A percentile compares a stretch with the other conserved stretches of the same genome.
Evolutionary conservation across 2,888 invertebrate species (phyloP).

Genomic region (Bombylius discolor): DNA sequence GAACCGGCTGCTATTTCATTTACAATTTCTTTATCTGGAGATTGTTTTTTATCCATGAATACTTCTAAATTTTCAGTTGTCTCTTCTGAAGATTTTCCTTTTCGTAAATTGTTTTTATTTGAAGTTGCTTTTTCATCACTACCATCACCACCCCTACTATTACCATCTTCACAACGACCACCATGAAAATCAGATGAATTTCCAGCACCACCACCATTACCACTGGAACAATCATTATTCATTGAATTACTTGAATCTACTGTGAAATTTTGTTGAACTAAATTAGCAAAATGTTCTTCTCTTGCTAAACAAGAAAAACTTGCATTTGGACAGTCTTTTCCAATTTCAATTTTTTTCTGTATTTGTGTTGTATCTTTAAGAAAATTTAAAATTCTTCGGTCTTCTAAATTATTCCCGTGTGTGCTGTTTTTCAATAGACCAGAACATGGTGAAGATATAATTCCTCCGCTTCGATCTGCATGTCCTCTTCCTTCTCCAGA

Average conservation of each 20-base stretch:
- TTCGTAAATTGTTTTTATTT: neutral
- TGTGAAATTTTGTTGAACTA: constrained; percentile 35
- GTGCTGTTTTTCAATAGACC: constrained; percentile 1
- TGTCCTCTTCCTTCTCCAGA: neutral
- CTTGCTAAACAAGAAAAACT: constrained; percentile 36
- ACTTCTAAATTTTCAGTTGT: constrained; percentile 31
- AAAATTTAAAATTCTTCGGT: constrained; percentile 35
- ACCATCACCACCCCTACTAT: neutral
- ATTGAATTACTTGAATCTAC: neutral
- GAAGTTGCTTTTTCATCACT: neutral
- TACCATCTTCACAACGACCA: neutral
- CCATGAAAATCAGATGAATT: neutral
- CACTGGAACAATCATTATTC: neutral
- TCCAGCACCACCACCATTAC: neutral
- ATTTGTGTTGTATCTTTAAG: constrained; percentile 36
- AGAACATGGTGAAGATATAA: neutral
- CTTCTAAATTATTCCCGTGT: constrained; percentile 23
- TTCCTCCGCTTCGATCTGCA: neutral
- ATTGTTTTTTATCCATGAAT: constrained; percentile 31
- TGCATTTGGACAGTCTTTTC: constrained; percentile 34
- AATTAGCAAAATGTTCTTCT: constrained; percentile 37
- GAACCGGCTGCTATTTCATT: constrained; percentile 23
- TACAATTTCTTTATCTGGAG: constrained; percentile 31
- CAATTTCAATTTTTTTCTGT: constrained; percentile 34
- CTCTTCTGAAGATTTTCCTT: constrained; percentile 16